Evolutionary conservation across 2,888 invertebrate genomes (phyloP), one percentile per base, ranked within the genome.

Genomic region (Listrodromus nycthemerus): DNA sequence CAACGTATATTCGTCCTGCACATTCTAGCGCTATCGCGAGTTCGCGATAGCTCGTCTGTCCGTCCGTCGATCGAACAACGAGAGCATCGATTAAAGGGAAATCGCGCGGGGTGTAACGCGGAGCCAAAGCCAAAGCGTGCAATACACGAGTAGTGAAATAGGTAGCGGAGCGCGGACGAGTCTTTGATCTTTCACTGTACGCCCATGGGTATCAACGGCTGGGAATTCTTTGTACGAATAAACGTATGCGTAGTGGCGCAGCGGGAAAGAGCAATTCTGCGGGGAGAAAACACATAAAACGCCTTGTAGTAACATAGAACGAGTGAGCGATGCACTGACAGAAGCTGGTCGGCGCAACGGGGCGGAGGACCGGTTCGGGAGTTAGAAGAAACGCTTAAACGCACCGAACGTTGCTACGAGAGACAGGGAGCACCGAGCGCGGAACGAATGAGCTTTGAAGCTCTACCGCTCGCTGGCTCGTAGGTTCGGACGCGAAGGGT

Each of bases 141-240:
- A 48, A 48, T 67, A 58, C 55, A 67, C 61, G 50, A 30, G 74
- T 48, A 63, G 30, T 16, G 67, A 67, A 67, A 67, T 74, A 73
- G 55, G 65, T 76, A 65, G 65, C 61, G 30, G 73, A 69, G 58
- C 69, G 70, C 65, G 50, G 13, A 21, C 24, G 50, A 52, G 63
- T 52, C 71, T 76, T 81, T 71, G 81, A 81, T 75, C 81, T 81
- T 71, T 76, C 52, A 10, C 65, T 61, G 45, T 50, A 73, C 67
- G 66, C 61, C 70, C 67, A 73, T 77, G 67, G 73, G 52, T 67
- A 83, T 83, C 80, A 70, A 71, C 50, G 61, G 66, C 21, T 69
- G 75, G 33, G 77, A 71, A 80, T 83, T 83, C 83, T 83, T 83
- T 69, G 48, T 50, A 63, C 80, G 67, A 80, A 83, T 83, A 73